Conservation (phyloP, 2,888 invertebrate species). For the Lysandra coridon region DNA sequence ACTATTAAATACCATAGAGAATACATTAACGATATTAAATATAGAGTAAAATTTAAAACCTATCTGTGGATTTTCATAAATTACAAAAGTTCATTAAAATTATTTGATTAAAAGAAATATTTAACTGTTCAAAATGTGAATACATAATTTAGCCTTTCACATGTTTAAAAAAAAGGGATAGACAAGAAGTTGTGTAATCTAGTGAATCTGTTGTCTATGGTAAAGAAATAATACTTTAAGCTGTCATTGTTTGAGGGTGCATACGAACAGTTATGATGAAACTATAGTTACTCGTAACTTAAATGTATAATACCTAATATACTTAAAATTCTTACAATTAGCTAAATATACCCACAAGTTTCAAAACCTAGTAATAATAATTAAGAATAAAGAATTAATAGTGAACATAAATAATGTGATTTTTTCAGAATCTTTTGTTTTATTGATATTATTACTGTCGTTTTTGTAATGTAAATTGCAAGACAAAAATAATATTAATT, state of each 20-base stretch:
- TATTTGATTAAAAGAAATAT: background rate
- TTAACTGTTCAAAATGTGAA: background rate
- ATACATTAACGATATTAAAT: background rate
- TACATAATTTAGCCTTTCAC: background rate
- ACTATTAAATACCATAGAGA: slow-evolving; percentile 1
- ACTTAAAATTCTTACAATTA: background rate
- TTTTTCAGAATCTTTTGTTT: no score
- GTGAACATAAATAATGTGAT: no score
- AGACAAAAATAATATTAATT: no score
- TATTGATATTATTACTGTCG: no score
- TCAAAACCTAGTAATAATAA: background rate
- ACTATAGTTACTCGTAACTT: no score
- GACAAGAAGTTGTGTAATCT: background rate
- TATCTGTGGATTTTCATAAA: background rate
- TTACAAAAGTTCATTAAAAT: background rate
- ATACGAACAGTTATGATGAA: no score
- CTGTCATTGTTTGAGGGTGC: background rate
- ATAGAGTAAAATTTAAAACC: background rate
- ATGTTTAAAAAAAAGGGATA: background rate
- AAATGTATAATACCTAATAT: no score
- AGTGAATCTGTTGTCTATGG: background rate
- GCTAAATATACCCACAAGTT: background rate
- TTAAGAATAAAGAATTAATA: no score
- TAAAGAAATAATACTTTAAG: background rate
- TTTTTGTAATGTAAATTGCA: no score